These are phyloP conservation scores for Atherinosoma microstoma DNA, from an alignment of 2,797 vertebrate species.

Conservation along the genomic window DNA sequence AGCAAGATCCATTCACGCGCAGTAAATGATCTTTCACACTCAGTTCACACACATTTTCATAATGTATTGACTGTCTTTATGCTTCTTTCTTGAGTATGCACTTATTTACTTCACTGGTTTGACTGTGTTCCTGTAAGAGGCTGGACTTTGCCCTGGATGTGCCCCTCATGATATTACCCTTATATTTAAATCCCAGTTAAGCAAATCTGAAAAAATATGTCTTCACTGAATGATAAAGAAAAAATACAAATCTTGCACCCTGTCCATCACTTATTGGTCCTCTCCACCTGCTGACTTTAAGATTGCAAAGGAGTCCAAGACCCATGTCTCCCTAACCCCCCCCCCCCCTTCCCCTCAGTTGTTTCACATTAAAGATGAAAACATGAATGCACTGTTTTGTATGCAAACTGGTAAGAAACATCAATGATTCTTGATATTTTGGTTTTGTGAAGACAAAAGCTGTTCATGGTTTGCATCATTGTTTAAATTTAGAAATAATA, in stretches of 20 bases:
- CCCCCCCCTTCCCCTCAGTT: not conserved
- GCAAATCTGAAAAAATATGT: not conserved
- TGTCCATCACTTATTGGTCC: not conserved
- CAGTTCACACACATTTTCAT: constrained; percentile 9
- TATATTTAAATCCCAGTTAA: constrained; percentile 1
- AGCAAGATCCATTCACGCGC: constrained; percentile 45
- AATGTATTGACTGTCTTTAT: constrained; percentile 13
- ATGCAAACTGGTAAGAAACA: constrained; percentile 3
- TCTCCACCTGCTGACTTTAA: not conserved
- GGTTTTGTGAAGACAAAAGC: not conserved
- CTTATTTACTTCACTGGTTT: not conserved
- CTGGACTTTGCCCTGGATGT: constrained; percentile 1
- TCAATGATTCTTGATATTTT: not conserved
- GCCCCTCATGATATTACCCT: not conserved
- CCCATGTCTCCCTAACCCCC: not conserved
- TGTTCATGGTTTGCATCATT: not conserved
- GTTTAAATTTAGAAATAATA: not conserved
- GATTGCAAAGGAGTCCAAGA: not conserved
- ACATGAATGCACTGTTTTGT: constrained; percentile 1
- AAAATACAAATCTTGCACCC: not conserved
- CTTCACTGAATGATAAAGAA: not conserved
- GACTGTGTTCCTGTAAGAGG: not conserved
- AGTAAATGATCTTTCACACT: constrained; percentile 19
- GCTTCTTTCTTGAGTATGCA: constrained; percentile 18
- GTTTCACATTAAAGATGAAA: not conserved